Conservation (phyloP, 2,797 vertebrate species). For the Graptemys geographica region DNA sequence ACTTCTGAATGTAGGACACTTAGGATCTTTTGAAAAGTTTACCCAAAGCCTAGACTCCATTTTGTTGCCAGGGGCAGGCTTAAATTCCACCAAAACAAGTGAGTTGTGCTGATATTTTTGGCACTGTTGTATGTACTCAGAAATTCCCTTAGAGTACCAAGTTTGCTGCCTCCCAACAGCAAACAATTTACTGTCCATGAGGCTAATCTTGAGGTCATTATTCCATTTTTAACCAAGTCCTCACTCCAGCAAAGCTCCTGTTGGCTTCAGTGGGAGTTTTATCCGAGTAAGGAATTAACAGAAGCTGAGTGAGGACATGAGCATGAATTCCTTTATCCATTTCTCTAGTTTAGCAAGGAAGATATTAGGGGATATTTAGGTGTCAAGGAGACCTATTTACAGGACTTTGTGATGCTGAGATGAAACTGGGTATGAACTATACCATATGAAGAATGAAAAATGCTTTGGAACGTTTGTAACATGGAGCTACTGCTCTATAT, state of each 20-base stretch:
- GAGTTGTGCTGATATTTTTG: constrained; percentile 7
- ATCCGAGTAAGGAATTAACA: background rate
- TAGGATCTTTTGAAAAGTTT: background rate
- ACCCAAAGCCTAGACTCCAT: background rate
- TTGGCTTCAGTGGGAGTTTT: constrained; percentile 18
- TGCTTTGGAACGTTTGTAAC: constrained; percentile 42
- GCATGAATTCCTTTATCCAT: background rate
- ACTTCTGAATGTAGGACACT: background rate
- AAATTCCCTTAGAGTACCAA: background rate
- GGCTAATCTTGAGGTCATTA: background rate
- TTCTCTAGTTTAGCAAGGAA: constrained; percentile 30
- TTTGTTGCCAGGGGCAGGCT: background rate
- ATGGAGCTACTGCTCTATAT: constrained; percentile 51
- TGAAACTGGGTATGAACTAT: constrained; percentile 47
- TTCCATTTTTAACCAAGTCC: background rate
- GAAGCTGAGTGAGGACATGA: background rate
- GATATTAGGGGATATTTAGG: constrained; percentile 16
- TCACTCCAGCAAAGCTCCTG: background rate
- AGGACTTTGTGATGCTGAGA: constrained; percentile 47
- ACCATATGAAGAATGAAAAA: constrained; percentile 44
- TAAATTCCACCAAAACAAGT: background rate
- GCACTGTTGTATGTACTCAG: background rate
- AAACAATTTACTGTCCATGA: background rate
- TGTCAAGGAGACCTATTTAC: constrained; percentile 47
- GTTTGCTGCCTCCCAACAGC: constrained; percentile 5